A percentile compares a stretch with the other conserved stretches of the same genome.
Conservation (phyloP, 1,140 invertebrate species). For the Tetranychus urticae region DNA sequence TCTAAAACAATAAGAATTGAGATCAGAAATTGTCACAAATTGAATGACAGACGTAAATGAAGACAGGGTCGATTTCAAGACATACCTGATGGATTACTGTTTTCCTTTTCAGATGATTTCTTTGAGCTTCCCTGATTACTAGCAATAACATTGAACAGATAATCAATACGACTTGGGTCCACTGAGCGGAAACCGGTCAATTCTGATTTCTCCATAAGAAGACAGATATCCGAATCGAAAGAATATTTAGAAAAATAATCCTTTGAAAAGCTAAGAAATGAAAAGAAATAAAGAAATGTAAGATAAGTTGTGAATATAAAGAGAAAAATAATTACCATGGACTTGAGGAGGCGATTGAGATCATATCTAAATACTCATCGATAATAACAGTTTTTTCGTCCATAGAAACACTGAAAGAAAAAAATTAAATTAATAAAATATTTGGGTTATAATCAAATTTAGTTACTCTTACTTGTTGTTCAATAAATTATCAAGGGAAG, state of each 20-base stretch:
- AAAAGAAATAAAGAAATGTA: not conserved
- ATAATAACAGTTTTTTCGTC: not conserved
- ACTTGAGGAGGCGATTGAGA: not conserved
- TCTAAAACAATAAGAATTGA: no score
- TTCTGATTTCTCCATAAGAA: not conserved
- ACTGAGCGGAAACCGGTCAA: not conserved
- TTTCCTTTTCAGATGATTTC: no score
- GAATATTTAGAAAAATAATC: not conserved
- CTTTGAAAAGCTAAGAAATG: not conserved
- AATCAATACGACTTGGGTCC: not conserved
- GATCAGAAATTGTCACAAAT: no score
- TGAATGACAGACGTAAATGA: no score
- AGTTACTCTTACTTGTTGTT: not conserved
- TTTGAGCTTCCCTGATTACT: no score
- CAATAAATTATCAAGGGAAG: not conserved
- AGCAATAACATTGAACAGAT: not conserved
- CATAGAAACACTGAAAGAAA: not conserved
- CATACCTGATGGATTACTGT: no score
- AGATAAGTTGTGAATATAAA: not conserved
- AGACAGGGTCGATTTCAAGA: no score
- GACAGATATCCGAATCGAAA: not conserved
- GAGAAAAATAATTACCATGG: not conserved
- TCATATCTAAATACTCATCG: not conserved
- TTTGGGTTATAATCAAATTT: not conserved
- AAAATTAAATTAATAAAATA: not conserved